Base-by-base conservation (phyloP, 2,113 vertebrate species). In the Etheostoma spectabile region DNA sequence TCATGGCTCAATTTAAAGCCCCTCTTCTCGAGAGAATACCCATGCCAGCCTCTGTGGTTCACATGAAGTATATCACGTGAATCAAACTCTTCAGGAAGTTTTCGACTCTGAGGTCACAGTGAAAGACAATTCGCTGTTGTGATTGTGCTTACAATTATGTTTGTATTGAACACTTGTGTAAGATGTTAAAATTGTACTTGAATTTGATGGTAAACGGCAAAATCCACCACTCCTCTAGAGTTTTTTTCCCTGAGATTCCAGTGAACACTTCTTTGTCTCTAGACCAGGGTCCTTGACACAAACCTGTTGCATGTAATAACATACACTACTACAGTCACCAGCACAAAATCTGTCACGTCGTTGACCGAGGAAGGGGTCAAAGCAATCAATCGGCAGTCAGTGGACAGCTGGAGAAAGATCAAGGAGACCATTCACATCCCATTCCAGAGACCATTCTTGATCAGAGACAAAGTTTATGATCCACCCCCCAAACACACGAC, bases 21-120 rank as follows among this genome's bases (percentile, higher is more conserved):
- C 19, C 60, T 38, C 18, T n/a, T 45, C 15, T 53, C 2, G 6
- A 55, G n/a, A 49, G 19, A 62, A 61, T 18, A 38, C 19, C 16
- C 8, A 30, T 56, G 35, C 16, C 22, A 52, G 8, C 18, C 55
- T 60, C 48, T 61, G 33, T 30, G 30, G 45, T 21, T 63, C 55
- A 51, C 27, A 16, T 51, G 4, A 51, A 81, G 33, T 59, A 22
- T 55, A 55, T 79, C 64, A 51, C 27, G 14, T n/a, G 64, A 74
- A 53, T 74, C 42, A 68, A 12, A 63, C 21, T 24, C 16, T 35
- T 67, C 30, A 24, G 46, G 60, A 72, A 18, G 22, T 51, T 60
- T 49, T 15, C 3, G 8, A 18, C 46, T 52, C 22, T 3, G 0
- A 35, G 48, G 38, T 35, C 66, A 57, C 11, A 42, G 38, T 42